Conservation (phyloP, 2,888 invertebrate genomes). For the Melinaea menophilus region DNA sequence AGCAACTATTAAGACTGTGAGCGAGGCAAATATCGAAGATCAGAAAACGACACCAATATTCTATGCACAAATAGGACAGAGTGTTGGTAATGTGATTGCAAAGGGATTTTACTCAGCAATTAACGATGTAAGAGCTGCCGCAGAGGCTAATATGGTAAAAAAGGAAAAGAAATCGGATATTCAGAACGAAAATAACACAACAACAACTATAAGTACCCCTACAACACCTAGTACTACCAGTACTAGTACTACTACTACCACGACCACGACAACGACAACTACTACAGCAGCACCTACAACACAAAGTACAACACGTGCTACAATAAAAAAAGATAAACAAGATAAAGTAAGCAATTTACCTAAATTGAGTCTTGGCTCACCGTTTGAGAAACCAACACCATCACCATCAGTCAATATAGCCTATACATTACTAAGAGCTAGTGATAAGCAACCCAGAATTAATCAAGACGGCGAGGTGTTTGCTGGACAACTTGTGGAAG, state of each 20-base stretch:
- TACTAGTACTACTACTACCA: slow-evolving; percentile 27
- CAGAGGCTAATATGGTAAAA: slow-evolving; percentile 56
- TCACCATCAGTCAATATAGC: slow-evolving; percentile 62
- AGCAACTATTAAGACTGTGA: slow-evolving; percentile 54
- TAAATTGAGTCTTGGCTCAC: slow-evolving; percentile 49
- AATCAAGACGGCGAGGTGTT: slow-evolving; percentile 58
- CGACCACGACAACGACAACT: slow-evolving; percentile 40
- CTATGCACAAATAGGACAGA: slow-evolving; percentile 69
- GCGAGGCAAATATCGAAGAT: slow-evolving; percentile 51
- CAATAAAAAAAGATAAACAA: slow-evolving; percentile 15
- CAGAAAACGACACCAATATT: slow-evolving; percentile 64
- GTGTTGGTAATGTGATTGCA: slow-evolving; percentile 56
- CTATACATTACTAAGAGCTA: slow-evolving; percentile 58
- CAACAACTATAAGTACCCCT: slow-evolving; percentile 36
- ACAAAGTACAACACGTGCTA: slow-evolving; percentile 17
- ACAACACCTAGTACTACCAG: slow-evolving; percentile 33
- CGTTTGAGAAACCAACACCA: slow-evolving; percentile 58
- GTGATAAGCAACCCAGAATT: slow-evolving; percentile 52
- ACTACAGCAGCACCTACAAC: slow-evolving; percentile 34
- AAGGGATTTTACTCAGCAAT: slow-evolving; percentile 77
- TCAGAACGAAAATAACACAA: slow-evolving; percentile 38
- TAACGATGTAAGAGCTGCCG: slow-evolving; percentile 80
- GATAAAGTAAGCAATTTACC: slow-evolving; percentile 44
- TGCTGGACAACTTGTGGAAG: slow-evolving; percentile 69
- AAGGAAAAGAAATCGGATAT: slow-evolving; percentile 69